phyloP scores from a whole-genome alignment of 2,888 invertebrate species.

The Scaptomyza reducta region DNA sequence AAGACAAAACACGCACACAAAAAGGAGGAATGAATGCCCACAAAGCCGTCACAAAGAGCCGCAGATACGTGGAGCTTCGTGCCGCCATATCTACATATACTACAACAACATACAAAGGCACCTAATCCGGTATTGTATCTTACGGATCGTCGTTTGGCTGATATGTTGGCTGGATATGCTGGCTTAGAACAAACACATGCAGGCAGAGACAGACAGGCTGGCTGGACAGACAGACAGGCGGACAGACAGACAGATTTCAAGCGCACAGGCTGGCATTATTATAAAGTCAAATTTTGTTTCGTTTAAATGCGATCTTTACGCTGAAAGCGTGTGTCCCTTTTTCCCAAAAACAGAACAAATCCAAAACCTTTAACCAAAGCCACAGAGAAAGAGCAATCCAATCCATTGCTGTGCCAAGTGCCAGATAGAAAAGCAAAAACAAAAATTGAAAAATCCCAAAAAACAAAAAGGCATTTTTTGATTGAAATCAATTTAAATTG shows the following conservation, averaged over 20 bases:
- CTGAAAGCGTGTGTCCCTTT: slow-evolving; percentile 81
- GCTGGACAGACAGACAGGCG: slow-evolving; percentile 11
- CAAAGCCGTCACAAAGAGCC: slow-evolving; percentile 73
- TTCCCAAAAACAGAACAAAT: slow-evolving; percentile 36
- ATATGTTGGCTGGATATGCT: slow-evolving; percentile 71
- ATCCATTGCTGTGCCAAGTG: slow-evolving; percentile 51
- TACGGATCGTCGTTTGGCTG: slow-evolving; percentile 66
- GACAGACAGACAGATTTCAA: slow-evolving; percentile 22
- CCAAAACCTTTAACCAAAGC: slow-evolving; percentile 25
- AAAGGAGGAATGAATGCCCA: slow-evolving; percentile 60
- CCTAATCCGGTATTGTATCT: slow-evolving; percentile 80
- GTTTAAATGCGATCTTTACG: slow-evolving; percentile 81
- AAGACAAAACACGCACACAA: slow-evolving; percentile 62
- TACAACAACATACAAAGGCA: slow-evolving; percentile 63
- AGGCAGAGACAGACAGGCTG: slow-evolving; percentile 20
- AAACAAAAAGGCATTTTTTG: slow-evolving; percentile 78
- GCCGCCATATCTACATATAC: slow-evolving; percentile 78
- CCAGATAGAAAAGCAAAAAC: slow-evolving; percentile 35
- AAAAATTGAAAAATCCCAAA: slow-evolving; percentile 62
- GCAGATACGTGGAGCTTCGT: slow-evolving; percentile 68
- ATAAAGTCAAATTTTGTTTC: slow-evolving; percentile 82
- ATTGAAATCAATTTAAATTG: slow-evolving; percentile 82
- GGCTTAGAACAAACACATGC: slow-evolving; percentile 61
- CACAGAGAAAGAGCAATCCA: slow-evolving; percentile 35
- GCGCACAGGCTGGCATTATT: slow-evolving; percentile 73